Base-by-base conservation (phyloP, 2,888 invertebrate species). In the Folsomia manolachei region DNA sequence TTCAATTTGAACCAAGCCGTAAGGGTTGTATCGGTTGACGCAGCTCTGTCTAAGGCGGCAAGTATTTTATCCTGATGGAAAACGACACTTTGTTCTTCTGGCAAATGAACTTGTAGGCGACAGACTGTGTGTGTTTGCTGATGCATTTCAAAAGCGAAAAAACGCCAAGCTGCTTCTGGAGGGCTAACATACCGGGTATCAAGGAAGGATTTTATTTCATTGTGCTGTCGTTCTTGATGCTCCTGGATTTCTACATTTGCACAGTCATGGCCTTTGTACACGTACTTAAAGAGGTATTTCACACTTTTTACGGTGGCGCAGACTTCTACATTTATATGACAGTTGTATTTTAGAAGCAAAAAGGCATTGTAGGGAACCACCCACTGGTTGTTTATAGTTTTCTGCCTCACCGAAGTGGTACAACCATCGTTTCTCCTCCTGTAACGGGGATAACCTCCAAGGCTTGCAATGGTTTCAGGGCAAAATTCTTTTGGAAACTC, bases 271-370 rank as follows among this genome's bases (percentile, higher is more conserved):
- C 81, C 81, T 62, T 80, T 80, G 67, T 77, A 78, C 1, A 80
- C 70, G 64, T 80, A 81, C 63, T 81, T 81, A 67, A 73, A 80
- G 1, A 81, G 56, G 69, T 81, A 81, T 68, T 80, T 80, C 0
- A 80, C 74, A 21, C 72, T 71, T 53, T 71, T 61, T 0, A 78
- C 65, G 9, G 75, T 68, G 1, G 74, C 68, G 25, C 75, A 78
- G 21, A 74, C 74, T 80, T 85, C 83, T 1, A 84, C 82, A 78
- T 84, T 85, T 53, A 84, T 83, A 73, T 85, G 84, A 19, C 76
- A 75, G 69, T 83, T 79, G 77, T 79, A 84, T 67, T 80, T 82
- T 64, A 75, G 66, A 7, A 71, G 71, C 21, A 84, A 70, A 67
- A 75, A 81, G 1, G 82, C 81, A 73, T 82, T 83, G 75, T 83